phyloP scores from a whole-genome alignment of 2,113 vertebrate species.

The Nyctereutes procyonoides region DNA sequence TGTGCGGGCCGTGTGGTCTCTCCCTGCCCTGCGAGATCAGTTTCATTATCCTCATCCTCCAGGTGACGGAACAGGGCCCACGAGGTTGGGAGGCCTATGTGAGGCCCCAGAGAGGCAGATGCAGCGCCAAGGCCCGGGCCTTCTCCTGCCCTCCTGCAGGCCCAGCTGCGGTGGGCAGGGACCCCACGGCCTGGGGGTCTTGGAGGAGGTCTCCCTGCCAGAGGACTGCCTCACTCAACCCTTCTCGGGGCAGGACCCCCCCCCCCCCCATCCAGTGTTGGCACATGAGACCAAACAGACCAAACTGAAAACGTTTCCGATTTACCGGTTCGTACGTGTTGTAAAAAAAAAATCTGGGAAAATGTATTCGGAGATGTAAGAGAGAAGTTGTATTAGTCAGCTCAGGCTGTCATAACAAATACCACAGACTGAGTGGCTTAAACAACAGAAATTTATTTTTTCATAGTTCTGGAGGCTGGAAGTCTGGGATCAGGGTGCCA shows the following conservation, averaged over 20 bases:
- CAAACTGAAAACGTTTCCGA: background rate
- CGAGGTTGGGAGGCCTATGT: background rate
- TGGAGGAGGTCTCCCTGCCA: background rate
- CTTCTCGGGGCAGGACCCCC: background rate
- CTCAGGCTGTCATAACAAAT: background rate
- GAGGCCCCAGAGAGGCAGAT: background rate
- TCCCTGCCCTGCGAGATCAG: background rate
- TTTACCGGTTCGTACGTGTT: background rate
- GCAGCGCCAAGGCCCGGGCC: background rate
- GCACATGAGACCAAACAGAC: background rate
- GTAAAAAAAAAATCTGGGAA: background rate
- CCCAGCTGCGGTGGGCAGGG: background rate
- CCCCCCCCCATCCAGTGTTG: fast-evolving
- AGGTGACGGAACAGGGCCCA: background rate
- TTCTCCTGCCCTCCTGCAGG: background rate
- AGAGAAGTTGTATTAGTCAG: background rate
- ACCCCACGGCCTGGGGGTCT: background rate
- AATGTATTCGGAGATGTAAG: background rate
- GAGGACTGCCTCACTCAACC: no score
- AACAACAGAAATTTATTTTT: background rate
- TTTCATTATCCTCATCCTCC: background rate
- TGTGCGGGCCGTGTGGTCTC: no score
- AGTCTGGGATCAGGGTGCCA: background rate
- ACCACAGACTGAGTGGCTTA: background rate
- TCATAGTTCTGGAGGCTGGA: background rate